phyloP scores from a whole-genome alignment of 2,888 invertebrate genomes.

The Mystacides longicornis region DNA sequence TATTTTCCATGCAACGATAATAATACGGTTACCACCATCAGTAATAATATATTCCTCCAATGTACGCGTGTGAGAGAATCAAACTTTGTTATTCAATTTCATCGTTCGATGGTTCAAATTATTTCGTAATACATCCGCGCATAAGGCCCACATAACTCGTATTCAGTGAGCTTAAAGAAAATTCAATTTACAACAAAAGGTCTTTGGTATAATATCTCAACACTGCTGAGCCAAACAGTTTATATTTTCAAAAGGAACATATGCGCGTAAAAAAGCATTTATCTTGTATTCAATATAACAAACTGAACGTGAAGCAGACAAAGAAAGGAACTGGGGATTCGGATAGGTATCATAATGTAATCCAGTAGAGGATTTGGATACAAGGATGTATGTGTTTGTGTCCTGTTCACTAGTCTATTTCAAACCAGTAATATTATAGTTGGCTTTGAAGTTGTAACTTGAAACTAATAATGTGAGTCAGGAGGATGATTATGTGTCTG shows the following conservation, averaged over 20 bases:
- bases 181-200: not conserved
- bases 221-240: not conserved
- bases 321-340: not conserved
- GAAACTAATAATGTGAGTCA: not conserved
- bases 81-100: not conserved
- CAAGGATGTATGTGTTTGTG: not conserved
- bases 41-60: too few relatives aligned
- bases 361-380: not conserved
- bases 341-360: conserved; percentile 1
- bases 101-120: conserved; percentile 1
- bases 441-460: not conserved
- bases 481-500: too few relatives aligned
- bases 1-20: too few relatives aligned
- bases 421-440: not conserved
- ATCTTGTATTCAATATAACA: not conserved
- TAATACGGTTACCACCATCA: too few relatives aligned
- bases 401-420: not conserved
- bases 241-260: not conserved
- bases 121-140: not conserved
- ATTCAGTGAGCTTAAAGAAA: not conserved
- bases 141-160: too few relatives aligned
- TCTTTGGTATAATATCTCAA: not conserved
- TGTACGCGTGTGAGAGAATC: too few relatives aligned
- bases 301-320: not conserved
- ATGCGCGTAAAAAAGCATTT: not conserved